Percentiles rank a stretch among this genome's conserved stretches.
These are phyloP conservation scores for Meandrusa payeni DNA, from an alignment of 2,888 invertebrate species.

Conservation along the genomic window DNA sequence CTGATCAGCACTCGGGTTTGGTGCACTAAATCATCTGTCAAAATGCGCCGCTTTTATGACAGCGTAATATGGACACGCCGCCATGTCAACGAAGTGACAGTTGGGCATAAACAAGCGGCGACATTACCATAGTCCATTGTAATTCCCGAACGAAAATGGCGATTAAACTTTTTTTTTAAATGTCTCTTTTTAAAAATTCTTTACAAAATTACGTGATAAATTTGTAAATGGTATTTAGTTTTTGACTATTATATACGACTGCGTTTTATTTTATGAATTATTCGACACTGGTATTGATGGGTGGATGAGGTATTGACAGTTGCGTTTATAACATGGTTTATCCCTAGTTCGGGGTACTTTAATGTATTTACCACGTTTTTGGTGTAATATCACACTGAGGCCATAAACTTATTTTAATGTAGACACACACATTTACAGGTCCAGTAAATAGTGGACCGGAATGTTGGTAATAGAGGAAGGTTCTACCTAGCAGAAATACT, in stretches of 20 bases:
- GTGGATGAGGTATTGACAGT: too few species aligned
- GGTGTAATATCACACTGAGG: too few species aligned
- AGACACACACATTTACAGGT: too few species aligned
- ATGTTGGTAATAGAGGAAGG: too few species aligned
- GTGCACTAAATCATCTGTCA: constrained; percentile 59
- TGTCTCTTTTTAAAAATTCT: constrained; percentile 17
- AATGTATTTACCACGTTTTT: too few species aligned
- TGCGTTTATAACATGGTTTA: constrained; percentile 5
- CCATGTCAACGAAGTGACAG: constrained; percentile 5
- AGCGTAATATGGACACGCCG: constrained; percentile 31
- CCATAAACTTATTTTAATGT: too few species aligned
- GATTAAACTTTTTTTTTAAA: constrained; percentile 9
- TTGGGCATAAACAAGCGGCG: constrained; percentile 2
- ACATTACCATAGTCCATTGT: constrained; percentile 7
- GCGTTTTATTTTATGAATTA: constrained; percentile 16
- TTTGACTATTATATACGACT: not conserved
- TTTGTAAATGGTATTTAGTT: constrained; percentile 19
- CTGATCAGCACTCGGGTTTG: constrained; percentile 39
- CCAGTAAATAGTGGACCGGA: too few species aligned
- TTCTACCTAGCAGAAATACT: too few species aligned
- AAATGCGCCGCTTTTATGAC: constrained; percentile 33
- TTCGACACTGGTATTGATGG: constrained; percentile 7
- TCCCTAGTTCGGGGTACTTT: not conserved
- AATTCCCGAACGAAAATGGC: constrained; percentile 2
- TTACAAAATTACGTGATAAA: constrained; percentile 14